These are phyloP conservation scores for Hypomecis punctinalis DNA, from an alignment of 2,888 invertebrate species.

Conservation along the genomic window DNA sequence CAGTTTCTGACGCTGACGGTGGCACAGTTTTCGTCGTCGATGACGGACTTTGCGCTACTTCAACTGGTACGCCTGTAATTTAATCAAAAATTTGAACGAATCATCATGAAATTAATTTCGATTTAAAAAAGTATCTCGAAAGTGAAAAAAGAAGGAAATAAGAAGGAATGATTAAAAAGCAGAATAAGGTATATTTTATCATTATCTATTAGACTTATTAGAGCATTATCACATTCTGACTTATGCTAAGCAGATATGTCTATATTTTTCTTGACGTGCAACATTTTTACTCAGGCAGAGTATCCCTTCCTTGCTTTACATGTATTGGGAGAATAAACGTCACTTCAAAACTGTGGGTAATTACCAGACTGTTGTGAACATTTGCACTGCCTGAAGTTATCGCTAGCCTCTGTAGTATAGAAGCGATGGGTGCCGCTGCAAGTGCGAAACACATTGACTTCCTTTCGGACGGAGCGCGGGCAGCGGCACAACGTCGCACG, in stretches of 20 bases:
- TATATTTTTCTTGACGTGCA: no score
- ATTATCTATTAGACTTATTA: no score
- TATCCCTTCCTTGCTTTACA: no score
- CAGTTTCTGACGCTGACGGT: neutral
- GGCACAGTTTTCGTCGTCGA: neutral
- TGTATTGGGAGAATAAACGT: neutral
- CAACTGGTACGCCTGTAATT: neutral
- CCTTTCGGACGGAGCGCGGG: conserved; percentile 32
- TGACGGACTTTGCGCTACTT: neutral
- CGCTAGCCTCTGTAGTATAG: conserved; percentile 38
- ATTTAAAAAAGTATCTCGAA: no score
- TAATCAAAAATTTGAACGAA: neutral
- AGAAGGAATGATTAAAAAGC: no score
- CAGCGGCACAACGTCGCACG: conserved; percentile 36
- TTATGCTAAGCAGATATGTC: no score
- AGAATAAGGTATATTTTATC: no score
- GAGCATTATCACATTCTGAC: no score
- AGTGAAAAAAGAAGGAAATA: no score
- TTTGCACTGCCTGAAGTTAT: conserved; percentile 43
- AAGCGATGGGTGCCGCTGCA: conserved; percentile 56
- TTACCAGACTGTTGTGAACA: conserved; percentile 26
- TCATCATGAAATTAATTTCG: no score
- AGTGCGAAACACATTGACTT: conserved; percentile 51
- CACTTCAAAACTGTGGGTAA: neutral
- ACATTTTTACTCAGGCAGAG: no score